Conservation (phyloP, 2,888 invertebrate genomes). For the Caenorhabditis sp. region DNA sequence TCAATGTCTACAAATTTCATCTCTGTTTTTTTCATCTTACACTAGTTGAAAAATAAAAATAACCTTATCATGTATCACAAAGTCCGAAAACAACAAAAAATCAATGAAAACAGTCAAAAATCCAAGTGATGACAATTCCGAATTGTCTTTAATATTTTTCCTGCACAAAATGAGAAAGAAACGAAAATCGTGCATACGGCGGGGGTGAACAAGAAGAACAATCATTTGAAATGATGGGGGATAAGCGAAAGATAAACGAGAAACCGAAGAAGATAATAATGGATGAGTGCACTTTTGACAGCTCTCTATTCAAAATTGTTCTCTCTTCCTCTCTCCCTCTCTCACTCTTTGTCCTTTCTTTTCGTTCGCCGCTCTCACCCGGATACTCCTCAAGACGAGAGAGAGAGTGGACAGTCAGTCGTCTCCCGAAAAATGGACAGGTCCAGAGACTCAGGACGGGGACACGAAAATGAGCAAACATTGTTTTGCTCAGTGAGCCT, state of each 20-base stretch:
- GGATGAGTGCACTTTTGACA: constrained; percentile 58
- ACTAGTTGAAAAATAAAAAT: no score
- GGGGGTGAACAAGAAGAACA: neutral
- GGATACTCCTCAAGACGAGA: no score
- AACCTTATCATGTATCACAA: no score
- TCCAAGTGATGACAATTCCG: no score
- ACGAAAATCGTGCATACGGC: neutral
- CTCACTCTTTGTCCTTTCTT: constrained; percentile 7
- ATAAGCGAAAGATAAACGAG: neutral
- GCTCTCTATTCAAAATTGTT: constrained; percentile 10
- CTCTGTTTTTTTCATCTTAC: no score
- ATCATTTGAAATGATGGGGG: neutral
- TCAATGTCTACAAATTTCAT: no score
- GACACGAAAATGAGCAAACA: neutral
- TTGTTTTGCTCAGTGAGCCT: neutral
- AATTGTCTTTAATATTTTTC: no score
- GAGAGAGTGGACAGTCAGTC: no score
- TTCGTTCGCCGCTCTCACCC: constrained; percentile 16
- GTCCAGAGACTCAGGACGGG: neutral
- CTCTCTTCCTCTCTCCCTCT: neutral
- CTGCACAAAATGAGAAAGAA: no score
- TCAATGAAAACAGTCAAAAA: no score
- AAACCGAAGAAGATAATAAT: constrained; percentile 53
- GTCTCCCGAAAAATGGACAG: neutral
- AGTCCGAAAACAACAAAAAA: no score